Evolutionary conservation across 2,888 invertebrate genomes (phyloP), one percentile per base, ranked within the genome.

Genomic region (Macrosiphum euphorbiae): DNA sequence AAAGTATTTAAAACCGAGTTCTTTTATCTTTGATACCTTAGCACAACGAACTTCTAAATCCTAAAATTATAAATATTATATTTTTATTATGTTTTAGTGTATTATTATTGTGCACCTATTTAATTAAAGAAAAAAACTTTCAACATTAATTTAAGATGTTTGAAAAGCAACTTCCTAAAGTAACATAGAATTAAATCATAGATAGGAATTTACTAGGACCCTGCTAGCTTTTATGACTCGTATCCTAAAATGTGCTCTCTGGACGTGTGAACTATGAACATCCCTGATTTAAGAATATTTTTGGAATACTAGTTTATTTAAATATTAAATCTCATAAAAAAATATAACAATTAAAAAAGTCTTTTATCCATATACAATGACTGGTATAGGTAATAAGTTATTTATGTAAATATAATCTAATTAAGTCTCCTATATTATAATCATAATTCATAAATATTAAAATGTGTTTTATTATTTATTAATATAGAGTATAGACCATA

Each of bases 1-100:
- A 90, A 94, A 87, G 44, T 94, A 94, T 86, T 94, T 94, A n/a
- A 90, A 94, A 86, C 94, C 94, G 8, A 94, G 50, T 90, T 94
- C 90, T 61, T 86, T 94, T 86, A 94, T 86, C 87, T 94, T 94
- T 11, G 90, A 35, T n/a, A 90, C 86, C 52, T 94, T 94, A 28
- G 90, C 58, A 87, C 94, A 94, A 44, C 94, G 86, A 86, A 86
- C 47, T 87, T 94, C 67, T 26, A 94, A 87, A 24, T 94, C 90
- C 94, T 94, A 87, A 28, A 90, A 94, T 50, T 50, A 35, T 41
- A 88, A 92, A 88, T n/a, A 67, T 35, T 5, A 5, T 35, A 67
- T 7, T 35, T 20, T 20, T 78, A 35, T 78, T 35, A 26, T 58
- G 26, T 58, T 26, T 26, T 58, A 58, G 8, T 58, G 58, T 10